These are phyloP conservation scores for Carcinoscorpius rotundicauda DNA, from an alignment of 1,140 invertebrate genomes.

Conservation along the genomic window DNA sequence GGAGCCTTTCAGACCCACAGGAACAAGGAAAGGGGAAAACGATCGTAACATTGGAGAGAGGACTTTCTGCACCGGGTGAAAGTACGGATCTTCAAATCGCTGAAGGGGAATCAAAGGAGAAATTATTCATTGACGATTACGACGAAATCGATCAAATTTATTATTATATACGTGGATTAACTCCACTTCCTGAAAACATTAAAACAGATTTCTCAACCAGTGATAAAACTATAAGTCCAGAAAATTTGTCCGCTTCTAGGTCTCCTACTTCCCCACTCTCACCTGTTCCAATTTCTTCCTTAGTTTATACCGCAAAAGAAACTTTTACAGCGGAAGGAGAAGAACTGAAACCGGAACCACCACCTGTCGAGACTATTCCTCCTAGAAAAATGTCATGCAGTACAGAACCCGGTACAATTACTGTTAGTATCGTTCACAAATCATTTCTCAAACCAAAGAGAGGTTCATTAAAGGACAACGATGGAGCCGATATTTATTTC, in stretches of 20 bases:
- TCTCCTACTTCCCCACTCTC: neutral
- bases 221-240: neutral
- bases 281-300: constrained; percentile 16
- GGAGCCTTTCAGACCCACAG: constrained; percentile 19
- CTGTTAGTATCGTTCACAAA: constrained; percentile 6
- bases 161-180: constrained; percentile 83
- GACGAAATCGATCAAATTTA: constrained; percentile 96
- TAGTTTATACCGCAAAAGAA: constrained; percentile 13
- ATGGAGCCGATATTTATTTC: neutral
- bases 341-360: constrained; percentile 59
- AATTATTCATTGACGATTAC: constrained; percentile 53
- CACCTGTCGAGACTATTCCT: constrained; percentile 79
- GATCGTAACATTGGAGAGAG: neutral
- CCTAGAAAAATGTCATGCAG: constrained; percentile 40
- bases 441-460: neutral
- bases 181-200: constrained; percentile 50
- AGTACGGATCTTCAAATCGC: neutral
- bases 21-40: constrained; percentile 7
- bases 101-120: neutral
- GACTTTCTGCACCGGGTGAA: neutral
- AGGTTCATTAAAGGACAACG: neutral
- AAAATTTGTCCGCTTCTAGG: neutral
- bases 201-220: constrained; percentile 7
- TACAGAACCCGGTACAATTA: neutral
- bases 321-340: constrained; percentile 49